Conservation (phyloP, 2,113 vertebrate genomes). For the Chiloscyllium plagiosum region DNA sequence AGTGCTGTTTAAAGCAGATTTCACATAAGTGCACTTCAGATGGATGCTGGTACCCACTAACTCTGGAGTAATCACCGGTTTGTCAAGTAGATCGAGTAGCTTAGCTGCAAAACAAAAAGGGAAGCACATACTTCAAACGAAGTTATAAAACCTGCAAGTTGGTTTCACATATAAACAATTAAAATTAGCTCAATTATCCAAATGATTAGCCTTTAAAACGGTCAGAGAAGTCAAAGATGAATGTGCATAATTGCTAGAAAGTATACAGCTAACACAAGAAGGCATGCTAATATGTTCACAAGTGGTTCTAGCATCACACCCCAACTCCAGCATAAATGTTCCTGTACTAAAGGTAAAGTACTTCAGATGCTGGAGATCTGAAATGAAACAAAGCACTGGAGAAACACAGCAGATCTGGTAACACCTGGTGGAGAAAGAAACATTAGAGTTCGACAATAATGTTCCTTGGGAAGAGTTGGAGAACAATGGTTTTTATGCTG, state of each 20-base stretch:
- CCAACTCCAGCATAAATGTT: background rate
- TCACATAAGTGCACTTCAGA: constrained; percentile 59
- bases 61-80: constrained; percentile 53
- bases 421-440: too few species aligned
- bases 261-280: background rate
- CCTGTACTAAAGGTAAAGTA: background rate
- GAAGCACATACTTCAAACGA: background rate
- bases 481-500: too few species aligned
- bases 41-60: constrained; percentile 54
- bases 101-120: constrained; percentile 42
- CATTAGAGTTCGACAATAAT: too few species aligned
- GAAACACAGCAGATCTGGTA: too few species aligned
- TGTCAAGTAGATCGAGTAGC: constrained; percentile 46
- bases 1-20: constrained; percentile 9
- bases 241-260: background rate
- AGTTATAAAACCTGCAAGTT: background rate
- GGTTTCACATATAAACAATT: background rate
- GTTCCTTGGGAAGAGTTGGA: too few species aligned
- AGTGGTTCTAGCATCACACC: background rate
- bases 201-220: background rate
- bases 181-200: background rate
- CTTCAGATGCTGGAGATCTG: too few species aligned
- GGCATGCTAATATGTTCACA: background rate
- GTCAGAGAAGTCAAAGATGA: background rate
- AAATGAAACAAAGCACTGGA: too few species aligned